phyloP scores from a whole-genome alignment of 2,797 vertebrate genomes.

The Neopelma chrysocephalum region DNA sequence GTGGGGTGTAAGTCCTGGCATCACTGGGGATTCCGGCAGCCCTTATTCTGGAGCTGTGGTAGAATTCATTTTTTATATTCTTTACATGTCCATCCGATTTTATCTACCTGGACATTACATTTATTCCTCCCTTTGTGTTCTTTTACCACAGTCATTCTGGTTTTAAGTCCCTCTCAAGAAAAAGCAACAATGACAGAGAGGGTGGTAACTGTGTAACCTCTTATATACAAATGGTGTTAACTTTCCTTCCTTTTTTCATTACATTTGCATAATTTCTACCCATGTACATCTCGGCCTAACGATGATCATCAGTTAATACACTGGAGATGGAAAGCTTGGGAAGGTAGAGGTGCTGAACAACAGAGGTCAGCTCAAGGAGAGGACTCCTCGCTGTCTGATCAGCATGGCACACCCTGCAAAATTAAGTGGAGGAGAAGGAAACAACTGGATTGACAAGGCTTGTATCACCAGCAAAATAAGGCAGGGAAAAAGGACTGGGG shows the following conservation, averaged over 20 bases:
- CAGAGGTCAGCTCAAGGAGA: neutral
- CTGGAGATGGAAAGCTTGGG: neutral
- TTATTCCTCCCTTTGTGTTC: neutral
- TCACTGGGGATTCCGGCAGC: conserved; percentile 30
- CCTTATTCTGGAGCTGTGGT: conserved; percentile 40
- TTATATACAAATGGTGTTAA: neutral
- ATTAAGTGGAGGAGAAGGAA: neutral
- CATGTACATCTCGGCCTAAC: neutral
- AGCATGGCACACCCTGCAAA: neutral
- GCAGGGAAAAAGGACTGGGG: neutral
- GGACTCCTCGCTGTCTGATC: neutral
- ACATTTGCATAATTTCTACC: neutral
- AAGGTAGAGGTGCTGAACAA: neutral
- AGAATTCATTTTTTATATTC: conserved; percentile 39
- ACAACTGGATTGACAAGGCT: neutral
- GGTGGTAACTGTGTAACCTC: neutral
- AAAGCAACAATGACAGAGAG: neutral
- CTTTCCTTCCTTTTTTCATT: neutral
- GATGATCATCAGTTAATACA: neutral
- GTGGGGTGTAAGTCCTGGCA: conserved; percentile 46
- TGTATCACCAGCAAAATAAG: neutral
- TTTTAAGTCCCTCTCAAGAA: neutral
- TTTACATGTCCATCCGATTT: conserved; percentile 22
- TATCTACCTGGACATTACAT: neutral
- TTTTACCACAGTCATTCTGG: neutral